Base-by-base conservation (phyloP, 2,797 vertebrate species). In the Hemitrygon akajei region DNA sequence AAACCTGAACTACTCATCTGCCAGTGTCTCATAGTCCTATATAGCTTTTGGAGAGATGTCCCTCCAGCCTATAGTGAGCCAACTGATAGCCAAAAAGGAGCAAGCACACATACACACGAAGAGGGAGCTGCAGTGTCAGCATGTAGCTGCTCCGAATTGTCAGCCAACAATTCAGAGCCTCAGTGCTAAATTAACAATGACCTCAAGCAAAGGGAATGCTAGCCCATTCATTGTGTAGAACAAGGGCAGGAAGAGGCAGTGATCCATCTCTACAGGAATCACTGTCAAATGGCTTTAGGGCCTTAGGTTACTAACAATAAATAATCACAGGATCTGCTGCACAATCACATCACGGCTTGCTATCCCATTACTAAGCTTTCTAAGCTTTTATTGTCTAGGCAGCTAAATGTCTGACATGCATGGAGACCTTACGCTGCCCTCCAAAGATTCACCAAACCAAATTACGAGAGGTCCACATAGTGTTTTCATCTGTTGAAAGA, bases 51-150 rank as follows among this genome's bases (percentile, higher is more conserved):
- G 94, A 94, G 94, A 94, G 63, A 94, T 87, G 94, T 94, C 94
- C 93, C 93, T 73, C 93, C 94, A 12, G 56, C 22, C 93, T 66
- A 30, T 1, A 79, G 47, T 86, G 91, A 92, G 11, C 37, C 75
- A 92, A 75, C 47, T 47, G 40, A 20, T 75, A 34, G 14, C 34
- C 89, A 47, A 47, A 66, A n/a, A 87, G 25, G 60, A 11, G 22
- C 58, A 69, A 63, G 37, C 87, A 40, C 22, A 34, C 91, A 27
- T 20, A 20, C 69, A 27, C 22, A 1, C 69, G 75, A 69, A 92
- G 95, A 95, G 94, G 94, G 95, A 95, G 95, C 94, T 97, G 96
- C 96, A 95, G 95, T 94, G 95, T 97, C 96, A 97, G 96, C 96
- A 95, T 93, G 94, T 94, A 91, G 93, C 73, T 87, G 94, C 93